A percentile compares a stretch with the other conserved stretches of the same genome.
Conservation (phyloP, 1,140 invertebrate genomes). For the Neodiprion virginianus region DNA sequence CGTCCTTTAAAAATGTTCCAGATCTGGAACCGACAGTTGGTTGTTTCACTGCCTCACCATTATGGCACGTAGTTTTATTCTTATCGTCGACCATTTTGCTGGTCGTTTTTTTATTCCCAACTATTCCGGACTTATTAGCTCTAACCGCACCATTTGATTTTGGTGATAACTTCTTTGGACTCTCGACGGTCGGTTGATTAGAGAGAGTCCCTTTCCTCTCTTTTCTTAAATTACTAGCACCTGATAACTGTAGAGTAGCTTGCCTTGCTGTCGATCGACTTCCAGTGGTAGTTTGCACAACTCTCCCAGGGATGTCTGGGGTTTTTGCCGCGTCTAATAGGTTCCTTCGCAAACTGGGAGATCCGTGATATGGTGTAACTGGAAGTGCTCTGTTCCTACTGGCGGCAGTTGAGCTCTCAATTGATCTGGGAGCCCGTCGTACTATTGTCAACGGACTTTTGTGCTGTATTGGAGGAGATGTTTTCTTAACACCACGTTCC, state of each 20-base stretch:
- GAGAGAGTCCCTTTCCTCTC: conserved; percentile 42
- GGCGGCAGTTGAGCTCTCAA: conserved; percentile 56
- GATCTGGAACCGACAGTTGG: conserved; percentile 65
- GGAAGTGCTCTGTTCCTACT: conserved; percentile 56
- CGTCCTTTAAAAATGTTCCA: conserved; percentile 76
- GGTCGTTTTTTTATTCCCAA: conserved; percentile 25
- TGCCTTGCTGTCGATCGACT: neutral
- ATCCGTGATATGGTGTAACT: conserved; percentile 48
- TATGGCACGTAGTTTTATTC: conserved; percentile 47
- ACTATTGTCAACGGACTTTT: conserved; percentile 39
- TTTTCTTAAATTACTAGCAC: conserved; percentile 25
- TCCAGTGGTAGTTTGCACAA: conserved; percentile 25
- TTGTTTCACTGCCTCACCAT: conserved; percentile 46
- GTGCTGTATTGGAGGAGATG: conserved; percentile 48
- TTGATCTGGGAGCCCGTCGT: conserved; percentile 40
- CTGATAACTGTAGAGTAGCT: neutral
- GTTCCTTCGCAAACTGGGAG: conserved; percentile 52
- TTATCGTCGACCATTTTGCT: conserved; percentile 42
- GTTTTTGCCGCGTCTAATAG: conserved; percentile 57
- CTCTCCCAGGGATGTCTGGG: conserved; percentile 48
- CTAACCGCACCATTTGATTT: conserved; percentile 44
- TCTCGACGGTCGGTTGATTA: conserved; percentile 45
- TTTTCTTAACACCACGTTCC: conserved; percentile 45
- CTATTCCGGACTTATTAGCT: conserved; percentile 33
- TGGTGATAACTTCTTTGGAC: conserved; percentile 52